Percentiles rank a stretch among this genome's conserved stretches.
Evolutionary conservation across 2,797 vertebrate genomes (phyloP).

Genomic region (Gephyroberyx darwinii): DNA sequence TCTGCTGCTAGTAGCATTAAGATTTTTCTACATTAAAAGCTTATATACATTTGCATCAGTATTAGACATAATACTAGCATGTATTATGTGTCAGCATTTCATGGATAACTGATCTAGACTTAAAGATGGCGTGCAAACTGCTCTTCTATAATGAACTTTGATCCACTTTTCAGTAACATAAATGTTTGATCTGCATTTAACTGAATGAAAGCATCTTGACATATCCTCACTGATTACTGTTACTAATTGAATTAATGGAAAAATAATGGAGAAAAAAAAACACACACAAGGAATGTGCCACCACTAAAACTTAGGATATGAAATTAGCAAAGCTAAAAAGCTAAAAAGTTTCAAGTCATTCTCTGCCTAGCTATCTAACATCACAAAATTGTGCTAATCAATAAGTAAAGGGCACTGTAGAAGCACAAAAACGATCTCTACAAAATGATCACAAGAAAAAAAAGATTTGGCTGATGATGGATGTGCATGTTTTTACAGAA

Average conservation of each 20-base stretch:
- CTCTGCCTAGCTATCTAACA: conserved; percentile 59
- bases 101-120: conserved; percentile 58
- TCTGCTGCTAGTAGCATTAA: conserved; percentile 78
- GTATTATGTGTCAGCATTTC: conserved; percentile 74
- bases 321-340: conserved; percentile 63
- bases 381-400: conserved; percentile 67
- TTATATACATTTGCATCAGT: conserved; percentile 80
- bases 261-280: conserved; percentile 27
- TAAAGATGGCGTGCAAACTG: conserved; percentile 69
- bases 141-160: conserved; percentile 62
- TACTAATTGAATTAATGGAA: conserved; percentile 38
- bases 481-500: conserved; percentile 57
- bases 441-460: conserved; percentile 63
- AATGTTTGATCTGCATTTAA: conserved; percentile 42
- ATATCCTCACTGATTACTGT: conserved; percentile 33
- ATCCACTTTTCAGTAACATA: conserved; percentile 61
- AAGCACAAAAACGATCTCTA: conserved; percentile 54
- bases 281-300: conserved; percentile 71
- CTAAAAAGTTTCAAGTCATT: conserved; percentile 59
- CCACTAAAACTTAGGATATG: conserved; percentile 67
- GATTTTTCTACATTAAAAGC: conserved; percentile 81
- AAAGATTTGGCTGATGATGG: conserved; percentile 62
- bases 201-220: conserved; percentile 38
- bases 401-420: conserved; percentile 53
- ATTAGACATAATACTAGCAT: conserved; percentile 75